Evolutionary conservation across 2,888 invertebrate species (phyloP).

Genomic region (Prosopocoilus inquinatus): DNA sequence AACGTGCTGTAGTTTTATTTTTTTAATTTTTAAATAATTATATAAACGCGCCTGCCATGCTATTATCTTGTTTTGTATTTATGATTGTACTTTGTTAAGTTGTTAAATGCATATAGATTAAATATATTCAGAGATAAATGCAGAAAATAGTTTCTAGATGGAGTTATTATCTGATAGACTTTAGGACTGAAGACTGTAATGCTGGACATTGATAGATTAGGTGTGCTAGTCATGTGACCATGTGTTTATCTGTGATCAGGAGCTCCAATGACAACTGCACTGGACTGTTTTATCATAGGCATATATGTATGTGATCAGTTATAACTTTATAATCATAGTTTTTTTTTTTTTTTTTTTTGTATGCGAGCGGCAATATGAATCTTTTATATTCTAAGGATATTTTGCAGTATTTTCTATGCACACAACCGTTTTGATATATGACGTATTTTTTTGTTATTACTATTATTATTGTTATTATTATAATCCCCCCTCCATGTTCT

Average conservation of each 20-base stretch:
- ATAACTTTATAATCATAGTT: constrained; percentile 11
- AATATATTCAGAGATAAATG: constrained; percentile 12
- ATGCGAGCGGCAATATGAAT: constrained; percentile 18
- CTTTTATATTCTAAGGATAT: constrained; percentile 14
- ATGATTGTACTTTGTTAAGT: neutral
- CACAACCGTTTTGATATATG: neutral
- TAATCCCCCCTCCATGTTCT: too few relatives aligned
- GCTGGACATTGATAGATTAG: constrained; percentile 46
- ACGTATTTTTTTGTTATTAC: too few relatives aligned
- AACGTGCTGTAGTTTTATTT: too few relatives aligned
- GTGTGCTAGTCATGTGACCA: constrained; percentile 52
- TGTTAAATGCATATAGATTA: neutral
- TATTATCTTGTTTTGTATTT: neutral
- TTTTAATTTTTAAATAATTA: neutral
- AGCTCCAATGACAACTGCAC: constrained; percentile 48
- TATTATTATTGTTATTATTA: too few relatives aligned
- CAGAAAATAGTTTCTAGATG: constrained; percentile 16
- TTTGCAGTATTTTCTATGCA: constrained; percentile 10
- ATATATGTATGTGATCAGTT: constrained; percentile 46
- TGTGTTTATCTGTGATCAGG: constrained; percentile 52
- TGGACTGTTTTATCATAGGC: constrained; percentile 44
- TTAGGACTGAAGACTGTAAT: constrained; percentile 46
- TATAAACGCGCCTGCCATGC: neutral
- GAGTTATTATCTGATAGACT: constrained; percentile 35
- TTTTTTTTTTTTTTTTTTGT: constrained; percentile 17